These are phyloP conservation scores for Entomobrya multifasciata DNA, from an alignment of 2,888 invertebrate species.

Conservation along the genomic window DNA sequence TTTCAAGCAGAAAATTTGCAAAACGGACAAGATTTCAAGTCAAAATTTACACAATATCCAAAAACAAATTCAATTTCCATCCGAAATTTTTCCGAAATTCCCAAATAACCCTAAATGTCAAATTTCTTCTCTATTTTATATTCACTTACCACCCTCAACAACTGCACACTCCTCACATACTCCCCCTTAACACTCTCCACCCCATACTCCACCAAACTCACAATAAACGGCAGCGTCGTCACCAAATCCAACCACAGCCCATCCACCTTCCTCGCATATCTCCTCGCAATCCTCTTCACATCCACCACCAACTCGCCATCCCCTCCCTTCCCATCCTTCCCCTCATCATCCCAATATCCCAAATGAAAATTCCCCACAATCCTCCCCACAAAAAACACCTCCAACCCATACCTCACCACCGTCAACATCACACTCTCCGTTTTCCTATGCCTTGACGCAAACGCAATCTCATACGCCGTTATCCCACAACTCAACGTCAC, in stretches of 20 bases:
- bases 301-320: conserved; percentile 63
- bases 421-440: conserved; percentile 35
- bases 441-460: conserved; percentile 23
- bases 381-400: conserved; percentile 75
- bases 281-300: conserved; percentile 59
- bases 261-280: conserved; percentile 66
- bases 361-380: conserved; percentile 77
- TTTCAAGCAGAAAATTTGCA: too few species aligned
- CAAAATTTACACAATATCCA: too few species aligned
- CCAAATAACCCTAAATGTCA: too few species aligned
- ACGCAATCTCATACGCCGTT: conserved; percentile 76
- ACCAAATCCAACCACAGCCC: conserved; percentile 75
- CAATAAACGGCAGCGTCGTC: conserved; percentile 75
- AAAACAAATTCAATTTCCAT: too few species aligned
- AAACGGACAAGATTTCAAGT: too few species aligned
- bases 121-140: too few species aligned
- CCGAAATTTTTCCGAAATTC: too few species aligned
- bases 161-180: conserved; percentile 70
- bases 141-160: conserved; percentile 74
- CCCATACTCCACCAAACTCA: conserved; percentile 31
- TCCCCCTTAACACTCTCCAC: conserved; percentile 23
- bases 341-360: conserved; percentile 75
- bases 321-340: too few species aligned
- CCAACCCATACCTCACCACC: conserved; percentile 52
- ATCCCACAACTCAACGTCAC: conserved; percentile 76